These are phyloP conservation scores for Cirrhinus molitorella DNA, from an alignment of 2,797 vertebrate genomes.

Conservation along the genomic window DNA sequence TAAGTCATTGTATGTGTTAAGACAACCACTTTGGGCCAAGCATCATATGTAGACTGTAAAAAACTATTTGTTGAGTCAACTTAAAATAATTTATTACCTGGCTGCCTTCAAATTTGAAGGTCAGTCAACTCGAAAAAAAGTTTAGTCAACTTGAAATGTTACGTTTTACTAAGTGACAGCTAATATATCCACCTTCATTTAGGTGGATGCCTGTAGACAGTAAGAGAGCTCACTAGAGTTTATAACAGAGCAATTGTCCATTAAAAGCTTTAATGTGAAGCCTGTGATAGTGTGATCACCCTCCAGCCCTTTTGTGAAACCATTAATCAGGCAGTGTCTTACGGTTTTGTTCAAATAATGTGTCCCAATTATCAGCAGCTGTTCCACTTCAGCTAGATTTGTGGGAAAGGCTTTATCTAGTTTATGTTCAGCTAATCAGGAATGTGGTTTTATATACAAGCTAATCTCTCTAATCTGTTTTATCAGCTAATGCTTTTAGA, in stretches of 20 bases:
- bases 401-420: neutral
- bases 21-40: neutral
- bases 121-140: too few relatives aligned
- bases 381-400: neutral
- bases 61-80: too few relatives aligned
- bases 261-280: neutral
- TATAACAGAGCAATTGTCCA: neutral
- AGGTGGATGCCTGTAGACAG: neutral
- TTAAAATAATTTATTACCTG: too few relatives aligned
- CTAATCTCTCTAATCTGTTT: neutral
- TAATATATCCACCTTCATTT: too few relatives aligned
- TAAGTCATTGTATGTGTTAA: neutral
- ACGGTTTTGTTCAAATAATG: neutral
- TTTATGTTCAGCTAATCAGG: neutral
- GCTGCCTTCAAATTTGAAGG: too few relatives aligned
- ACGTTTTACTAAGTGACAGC: too few relatives aligned
- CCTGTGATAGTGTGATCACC: conserved; percentile 14
- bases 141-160: too few relatives aligned
- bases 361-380: conserved; percentile 15
- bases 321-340: neutral
- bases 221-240: neutral
- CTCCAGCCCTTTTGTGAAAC: neutral
- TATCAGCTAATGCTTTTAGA: neutral
- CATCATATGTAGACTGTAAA: too few relatives aligned
- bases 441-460: neutral